A percentile compares a stretch with the other conserved stretches of the same genome.
These are phyloP conservation scores for Globia sparganii DNA, from an alignment of 2,888 invertebrate genomes.

Conservation along the genomic window DNA sequence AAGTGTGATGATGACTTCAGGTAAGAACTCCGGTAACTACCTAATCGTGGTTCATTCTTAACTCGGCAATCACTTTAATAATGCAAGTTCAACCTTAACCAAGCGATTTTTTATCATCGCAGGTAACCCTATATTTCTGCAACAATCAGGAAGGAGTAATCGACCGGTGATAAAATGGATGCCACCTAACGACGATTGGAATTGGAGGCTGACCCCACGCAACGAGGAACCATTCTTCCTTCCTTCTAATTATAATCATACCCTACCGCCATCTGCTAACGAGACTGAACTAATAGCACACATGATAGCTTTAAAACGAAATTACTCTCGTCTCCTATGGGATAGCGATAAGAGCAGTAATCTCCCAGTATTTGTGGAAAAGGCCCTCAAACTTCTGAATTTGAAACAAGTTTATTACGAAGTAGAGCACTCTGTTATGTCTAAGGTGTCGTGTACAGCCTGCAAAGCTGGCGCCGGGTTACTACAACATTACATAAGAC, in stretches of 20 bases:
- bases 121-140: constrained; percentile 88
- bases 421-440: constrained; percentile 97
- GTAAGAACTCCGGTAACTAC: constrained; percentile 66
- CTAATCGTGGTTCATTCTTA: not conserved
- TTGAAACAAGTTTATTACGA: constrained; percentile 95
- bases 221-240: constrained; percentile 85
- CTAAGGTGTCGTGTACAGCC: constrained; percentile 97
- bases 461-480: constrained; percentile 96
- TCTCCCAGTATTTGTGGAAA: constrained; percentile 95
- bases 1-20: constrained; percentile 79
- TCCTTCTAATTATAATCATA: constrained; percentile 87
- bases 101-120: constrained; percentile 48
- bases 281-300: constrained; percentile 87
- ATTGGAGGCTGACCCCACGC: constrained; percentile 82
- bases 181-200: constrained; percentile 87
- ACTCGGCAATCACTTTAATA: not conserved
- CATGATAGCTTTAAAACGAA: constrained; percentile 85
- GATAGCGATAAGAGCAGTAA: constrained; percentile 93
- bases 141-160: constrained; percentile 77
- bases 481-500: constrained; percentile 95
- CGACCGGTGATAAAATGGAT: constrained; percentile 87
- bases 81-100: not conserved
- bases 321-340: constrained; percentile 92
- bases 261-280: constrained; percentile 87
- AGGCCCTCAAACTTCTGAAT: constrained; percentile 95